Evolutionary conservation across 1,140 invertebrate species (phyloP), one percentile per base, ranked within the genome.

Genomic region (Papilio aristodemus): DNA sequence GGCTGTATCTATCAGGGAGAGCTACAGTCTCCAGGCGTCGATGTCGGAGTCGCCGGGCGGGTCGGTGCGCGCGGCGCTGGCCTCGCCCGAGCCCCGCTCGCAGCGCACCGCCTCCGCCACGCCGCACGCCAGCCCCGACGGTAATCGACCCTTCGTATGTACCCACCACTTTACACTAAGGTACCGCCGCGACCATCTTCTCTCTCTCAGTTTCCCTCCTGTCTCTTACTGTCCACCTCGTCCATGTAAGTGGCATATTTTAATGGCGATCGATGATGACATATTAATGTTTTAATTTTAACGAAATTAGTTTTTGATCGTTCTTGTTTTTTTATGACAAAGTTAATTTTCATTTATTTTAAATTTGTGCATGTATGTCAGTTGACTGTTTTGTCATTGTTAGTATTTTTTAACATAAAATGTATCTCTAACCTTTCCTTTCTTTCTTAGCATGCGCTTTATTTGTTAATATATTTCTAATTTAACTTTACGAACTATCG

Each of bases 51-150:
- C 87, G 0, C 87, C 87, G 46, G 83, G 86, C 54, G 78, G 90
- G 78, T 58, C 84, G 86, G 43, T 85, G 88, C 66, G 93, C 92
- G 68, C 94, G 93, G 58, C 95, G 11, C 80, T 94, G 39, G 94
- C 93, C 19, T 95, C 93, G 3, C 94, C 92, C 9, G 93, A 94
- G 77, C 72, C 93, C 13, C 93, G 93, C 60, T 92, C 93, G 79
- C 93, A 92, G 9, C 94, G 92, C 43, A 93, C 93, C 39, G 93
- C 92, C 37, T 94, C 93, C 71, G 94, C 93, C 36, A 94, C 94
- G 9, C 94, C 94, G 25, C 90, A 89, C 74, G 92, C 88, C 70
- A 90, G 88, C 80, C 89, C 90, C 82, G 85, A 89, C 79, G 90
- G 87, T 92, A 87, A 88, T 78, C 80, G 60, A 57, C 71, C 78